Evolutionary conservation across 2,113 vertebrate species (phyloP).

Genomic region (Ellobius talpinus): DNA sequence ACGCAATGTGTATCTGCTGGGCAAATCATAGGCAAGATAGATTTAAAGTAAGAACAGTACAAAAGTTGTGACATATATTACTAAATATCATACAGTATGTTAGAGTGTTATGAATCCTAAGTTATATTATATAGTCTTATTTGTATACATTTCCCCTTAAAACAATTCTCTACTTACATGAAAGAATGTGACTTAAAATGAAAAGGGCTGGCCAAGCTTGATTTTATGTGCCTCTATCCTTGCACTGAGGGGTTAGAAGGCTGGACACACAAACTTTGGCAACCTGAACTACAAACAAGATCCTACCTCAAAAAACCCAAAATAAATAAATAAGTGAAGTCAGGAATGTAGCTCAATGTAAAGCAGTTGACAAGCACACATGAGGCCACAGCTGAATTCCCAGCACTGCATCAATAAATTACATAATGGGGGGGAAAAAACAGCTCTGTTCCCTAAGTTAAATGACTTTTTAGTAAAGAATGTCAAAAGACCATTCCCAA

Average conservation of each 20-base stretch:
- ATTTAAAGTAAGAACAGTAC: neutral
- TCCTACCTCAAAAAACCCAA: too few relatives aligned
- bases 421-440: neutral
- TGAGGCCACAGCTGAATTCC: neutral
- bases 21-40: neutral
- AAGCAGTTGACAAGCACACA: neutral
- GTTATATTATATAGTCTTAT: neutral
- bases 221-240: neutral
- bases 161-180: neutral
- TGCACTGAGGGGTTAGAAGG: neutral
- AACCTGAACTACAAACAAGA: neutral
- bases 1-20: neutral
- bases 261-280: neutral
- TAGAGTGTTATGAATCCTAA: constrained; percentile 7
- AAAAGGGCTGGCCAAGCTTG: neutral
- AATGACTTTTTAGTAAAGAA: constrained; percentile 27
- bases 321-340: neutral
- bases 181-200: neutral
- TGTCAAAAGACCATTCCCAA: neutral
- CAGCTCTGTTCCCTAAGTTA: constrained; percentile 2
- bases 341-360: neutral
- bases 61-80: neutral
- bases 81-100: neutral
- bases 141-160: neutral
- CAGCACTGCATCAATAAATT: neutral